Base-by-base conservation (phyloP, 2,888 invertebrate genomes). In the Cenopis cana region DNA sequence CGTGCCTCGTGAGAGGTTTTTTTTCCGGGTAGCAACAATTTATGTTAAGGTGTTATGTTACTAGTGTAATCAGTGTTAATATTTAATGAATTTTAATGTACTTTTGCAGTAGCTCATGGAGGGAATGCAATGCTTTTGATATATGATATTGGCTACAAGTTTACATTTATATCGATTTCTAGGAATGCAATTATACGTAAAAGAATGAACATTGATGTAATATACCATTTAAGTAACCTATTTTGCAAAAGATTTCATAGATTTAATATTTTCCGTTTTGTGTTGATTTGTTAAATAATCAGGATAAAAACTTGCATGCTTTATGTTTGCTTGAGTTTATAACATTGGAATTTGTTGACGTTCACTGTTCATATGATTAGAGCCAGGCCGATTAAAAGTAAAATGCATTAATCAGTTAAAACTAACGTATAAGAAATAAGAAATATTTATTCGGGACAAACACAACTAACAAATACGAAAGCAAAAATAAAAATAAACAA, bases 1-100 rank as follows among this genome's bases (percentile, higher is more conserved):
- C n/a, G 24, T 46, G 11, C 12, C 5, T 3, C 2, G 10, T 46
- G 6, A 49, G 0, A n/a, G 18, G 20, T 46, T 6, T 46, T 11
- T 70, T 70, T 54, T 59, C 65, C 70, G 70, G 65, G 17, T 70
- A 55, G 70, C 59, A 70, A 70, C 65, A 66, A 33, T 59, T 29
- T 8, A 41, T 57, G 52, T 57, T 12, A 69, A 18, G 55, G 64
- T 50, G 50, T 50, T 14, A 33, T n/a, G 49, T 59, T 52, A n/a
- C 57, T 57, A 41, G 59, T 4, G 17, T 33, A 56, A 62, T 49
- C 20, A 55, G 55, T 55, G 18, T 54, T 56, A 62, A 46, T 17
- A n/a, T n/a, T n/a, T n/a, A n/a, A n/a, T n/a, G n/a, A n/a, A n/a
- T n/a, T n/a, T n/a, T n/a, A 46, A 62, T 50, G 55, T 62, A 62